Percentiles rank a stretch among this genome's conserved stretches.
Conservation (phyloP, 64 coral and sea anemone species). For the Acropora yongei region DNA sequence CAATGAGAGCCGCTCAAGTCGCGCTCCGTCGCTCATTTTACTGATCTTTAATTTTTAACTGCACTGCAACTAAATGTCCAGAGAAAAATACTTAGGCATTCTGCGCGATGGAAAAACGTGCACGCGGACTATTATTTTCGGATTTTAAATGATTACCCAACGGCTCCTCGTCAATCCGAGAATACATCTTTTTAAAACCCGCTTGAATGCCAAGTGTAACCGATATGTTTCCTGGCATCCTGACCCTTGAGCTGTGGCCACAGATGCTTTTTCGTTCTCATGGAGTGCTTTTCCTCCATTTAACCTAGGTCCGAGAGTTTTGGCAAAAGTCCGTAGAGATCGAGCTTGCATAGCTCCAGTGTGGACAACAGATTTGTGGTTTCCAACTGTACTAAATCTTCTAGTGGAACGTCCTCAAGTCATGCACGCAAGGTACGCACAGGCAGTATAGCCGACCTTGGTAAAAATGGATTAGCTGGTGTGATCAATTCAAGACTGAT, state of each 20-base stretch:
- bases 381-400: background rate
- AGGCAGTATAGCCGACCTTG: constrained; percentile 16
- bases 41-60: no score
- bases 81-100: background rate
- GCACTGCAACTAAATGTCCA: no score
- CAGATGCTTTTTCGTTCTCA: no score
- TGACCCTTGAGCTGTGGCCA: no score
- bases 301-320: background rate
- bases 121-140: background rate
- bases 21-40: no score
- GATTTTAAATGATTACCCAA: background rate
- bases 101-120: background rate
- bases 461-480: background rate
- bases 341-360: background rate
- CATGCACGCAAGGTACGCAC: constrained; percentile 6
- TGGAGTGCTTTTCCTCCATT: constrained; percentile 12
- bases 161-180: background rate
- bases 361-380: no score
- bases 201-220: background rate
- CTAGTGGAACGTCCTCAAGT: constrained; percentile 10
- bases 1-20: no score
- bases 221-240: constrained; percentile 2
- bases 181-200: background rate
- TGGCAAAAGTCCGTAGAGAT: background rate
- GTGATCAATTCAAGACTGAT: no score